These are phyloP conservation scores for Sus scrofa DNA, from an alignment of 2,113 vertebrate species.

Conservation along the genomic window DNA sequence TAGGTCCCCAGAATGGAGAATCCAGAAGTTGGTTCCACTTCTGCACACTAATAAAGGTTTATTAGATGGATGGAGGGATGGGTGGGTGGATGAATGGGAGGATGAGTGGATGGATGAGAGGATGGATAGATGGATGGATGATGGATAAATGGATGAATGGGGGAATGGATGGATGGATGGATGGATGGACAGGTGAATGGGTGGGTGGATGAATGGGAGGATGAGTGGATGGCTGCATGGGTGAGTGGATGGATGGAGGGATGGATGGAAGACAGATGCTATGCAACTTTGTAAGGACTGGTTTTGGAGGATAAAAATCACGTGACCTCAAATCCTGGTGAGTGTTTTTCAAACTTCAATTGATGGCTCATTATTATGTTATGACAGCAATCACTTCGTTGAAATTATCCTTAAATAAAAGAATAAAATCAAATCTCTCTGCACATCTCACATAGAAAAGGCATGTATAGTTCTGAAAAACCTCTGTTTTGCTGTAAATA, in stretches of 20 bases:
- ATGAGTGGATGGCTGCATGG: no score
- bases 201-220: no score
- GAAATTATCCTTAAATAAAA: slow-evolving; percentile 33
- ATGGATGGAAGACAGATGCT: neutral
- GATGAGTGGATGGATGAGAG: no score
- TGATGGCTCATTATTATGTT: neutral
- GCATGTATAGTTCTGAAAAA: neutral
- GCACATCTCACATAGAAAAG: neutral
- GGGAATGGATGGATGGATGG: no score
- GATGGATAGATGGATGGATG: no score
- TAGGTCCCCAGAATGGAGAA: neutral
- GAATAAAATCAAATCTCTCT: neutral
- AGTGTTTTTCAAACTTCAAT: neutral
- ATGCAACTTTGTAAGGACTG: neutral
- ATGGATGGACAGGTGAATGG: no score
- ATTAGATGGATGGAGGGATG: neutral
- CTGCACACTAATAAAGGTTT: neutral
- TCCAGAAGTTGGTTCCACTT: neutral
- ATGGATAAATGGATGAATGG: no score
- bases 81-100: no score
- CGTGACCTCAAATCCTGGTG: neutral
- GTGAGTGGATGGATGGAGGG: neutral
- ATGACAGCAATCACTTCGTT: neutral
- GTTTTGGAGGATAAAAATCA: slow-evolving; percentile 34
- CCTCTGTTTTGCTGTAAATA: neutral